Conservation (phyloP, 2,113 vertebrate genomes). For the Rhabdomys dilectus region DNA sequence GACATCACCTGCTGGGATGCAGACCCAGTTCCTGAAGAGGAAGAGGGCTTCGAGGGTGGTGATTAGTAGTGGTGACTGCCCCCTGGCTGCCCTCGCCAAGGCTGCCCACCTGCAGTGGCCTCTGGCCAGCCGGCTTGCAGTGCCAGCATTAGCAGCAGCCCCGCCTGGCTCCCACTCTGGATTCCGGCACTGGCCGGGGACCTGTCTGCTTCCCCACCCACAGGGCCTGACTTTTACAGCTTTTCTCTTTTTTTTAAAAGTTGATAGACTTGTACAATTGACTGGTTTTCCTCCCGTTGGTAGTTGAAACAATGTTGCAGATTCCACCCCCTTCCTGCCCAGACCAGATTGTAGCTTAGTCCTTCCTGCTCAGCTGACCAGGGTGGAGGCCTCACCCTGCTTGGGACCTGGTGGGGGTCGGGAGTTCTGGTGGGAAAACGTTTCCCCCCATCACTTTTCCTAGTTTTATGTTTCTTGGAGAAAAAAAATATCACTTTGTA, state of each 20-base stretch:
- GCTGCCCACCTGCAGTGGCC: constrained; percentile 58
- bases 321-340: constrained; percentile 43
- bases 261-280: constrained; percentile 87
- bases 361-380: constrained; percentile 65
- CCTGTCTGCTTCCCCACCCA: constrained; percentile 72
- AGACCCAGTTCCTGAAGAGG: constrained; percentile 95
- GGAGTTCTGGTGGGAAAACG: constrained; percentile 70
- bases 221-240: constrained; percentile 85
- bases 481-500: constrained; percentile 84
- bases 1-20: constrained; percentile 98
- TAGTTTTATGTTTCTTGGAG: constrained; percentile 84
- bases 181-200: constrained; percentile 69
- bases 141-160: constrained; percentile 76
- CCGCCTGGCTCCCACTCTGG: constrained; percentile 78
- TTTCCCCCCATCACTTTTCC: constrained; percentile 72
- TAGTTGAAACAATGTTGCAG: constrained; percentile 81
- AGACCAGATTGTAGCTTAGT: constrained; percentile 78
- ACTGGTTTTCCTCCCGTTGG: constrained; percentile 81
- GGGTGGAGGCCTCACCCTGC: constrained; percentile 68
- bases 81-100: constrained; percentile 73
- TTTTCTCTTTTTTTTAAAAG: constrained; percentile 84
- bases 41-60: constrained; percentile 90
- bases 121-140: constrained; percentile 69
- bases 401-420: constrained; percentile 70
- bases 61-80: constrained; percentile 79